A percentile compares a stretch with the other conserved stretches of the same genome.
These are phyloP conservation scores for Pungitius pungitius DNA, from an alignment of 2,113 vertebrate genomes.

Conservation along the genomic window DNA sequence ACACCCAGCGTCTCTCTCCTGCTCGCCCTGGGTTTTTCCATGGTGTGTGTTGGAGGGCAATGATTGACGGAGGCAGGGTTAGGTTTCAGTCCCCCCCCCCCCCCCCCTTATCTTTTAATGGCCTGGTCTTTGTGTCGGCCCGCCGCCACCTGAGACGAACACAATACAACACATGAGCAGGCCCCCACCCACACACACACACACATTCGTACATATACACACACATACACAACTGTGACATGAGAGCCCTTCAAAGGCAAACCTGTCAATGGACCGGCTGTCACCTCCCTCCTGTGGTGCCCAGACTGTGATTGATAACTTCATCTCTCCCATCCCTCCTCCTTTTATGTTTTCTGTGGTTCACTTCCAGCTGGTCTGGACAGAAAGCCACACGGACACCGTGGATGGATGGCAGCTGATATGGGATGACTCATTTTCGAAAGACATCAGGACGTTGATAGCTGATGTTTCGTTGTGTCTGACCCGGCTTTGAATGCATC, in stretches of 20 bases:
- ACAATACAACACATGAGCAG: conserved; percentile 63
- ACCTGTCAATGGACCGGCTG: conserved; percentile 73
- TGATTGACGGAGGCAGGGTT: conserved; percentile 76
- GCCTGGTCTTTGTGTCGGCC: conserved; percentile 78
- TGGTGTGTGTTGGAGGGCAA: conserved; percentile 34
- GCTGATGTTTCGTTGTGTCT: neutral
- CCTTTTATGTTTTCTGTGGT: conserved; percentile 16
- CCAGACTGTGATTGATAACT: conserved; percentile 75
- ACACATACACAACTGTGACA: conserved; percentile 44
- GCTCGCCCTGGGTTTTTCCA: conserved; percentile 40
- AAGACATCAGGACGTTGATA: neutral
- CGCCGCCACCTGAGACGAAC: conserved; percentile 74
- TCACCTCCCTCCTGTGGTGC: conserved; percentile 71
- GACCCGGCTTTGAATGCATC: neutral
- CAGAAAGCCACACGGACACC: conserved; percentile 2
- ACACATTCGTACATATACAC: conserved; percentile 20
- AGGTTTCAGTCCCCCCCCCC: conserved; percentile 69
- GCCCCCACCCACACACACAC: conserved; percentile 23
- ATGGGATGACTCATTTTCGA: neutral
- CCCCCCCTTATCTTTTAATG: conserved; percentile 82
- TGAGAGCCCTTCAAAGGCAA: conserved; percentile 71
- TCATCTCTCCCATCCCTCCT: conserved; percentile 53
- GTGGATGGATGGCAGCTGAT: conserved; percentile 1
- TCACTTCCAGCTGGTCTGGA: conserved; percentile 38
- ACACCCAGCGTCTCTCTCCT: no score